A percentile compares a stretch with the other conserved stretches of the same genome.
Evolutionary conservation across 2,888 invertebrate genomes (phyloP).

Genomic region (Silvanus unidentatus): DNA sequence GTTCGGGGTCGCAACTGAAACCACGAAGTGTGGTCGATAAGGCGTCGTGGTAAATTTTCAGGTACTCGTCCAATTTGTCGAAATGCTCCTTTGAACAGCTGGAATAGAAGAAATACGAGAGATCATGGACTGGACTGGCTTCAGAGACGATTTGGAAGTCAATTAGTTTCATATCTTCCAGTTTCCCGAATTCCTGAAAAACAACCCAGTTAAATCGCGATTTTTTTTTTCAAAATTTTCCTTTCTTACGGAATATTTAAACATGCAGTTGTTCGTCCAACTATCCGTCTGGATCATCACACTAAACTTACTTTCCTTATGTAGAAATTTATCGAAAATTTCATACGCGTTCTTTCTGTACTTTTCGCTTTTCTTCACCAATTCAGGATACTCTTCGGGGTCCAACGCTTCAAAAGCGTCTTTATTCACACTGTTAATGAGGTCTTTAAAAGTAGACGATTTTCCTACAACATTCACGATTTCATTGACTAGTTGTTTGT

Average conservation of each 20-base stretch:
- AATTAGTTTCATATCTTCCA: constrained; percentile 11
- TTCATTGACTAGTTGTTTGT: constrained; percentile 16
- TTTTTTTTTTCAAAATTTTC: background rate
- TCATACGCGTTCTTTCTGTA: background rate
- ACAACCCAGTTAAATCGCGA: background rate
- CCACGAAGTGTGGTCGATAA: constrained; percentile 22
- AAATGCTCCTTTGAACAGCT: constrained; percentile 28
- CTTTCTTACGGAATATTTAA: background rate
- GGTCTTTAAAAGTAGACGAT: background rate
- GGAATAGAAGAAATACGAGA: constrained; percentile 35
- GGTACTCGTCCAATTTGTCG: constrained; percentile 26
- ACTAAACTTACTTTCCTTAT: no score
- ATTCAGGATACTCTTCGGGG: background rate
- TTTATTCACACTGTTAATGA: background rate
- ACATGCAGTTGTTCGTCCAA: background rate
- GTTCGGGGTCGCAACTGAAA: constrained; percentile 25
- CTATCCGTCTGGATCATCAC: background rate
- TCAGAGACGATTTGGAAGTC: constrained; percentile 13
- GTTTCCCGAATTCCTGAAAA: constrained; percentile 9
- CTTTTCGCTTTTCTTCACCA: constrained; percentile 1
- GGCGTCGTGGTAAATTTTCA: constrained; percentile 34
- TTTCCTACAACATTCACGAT: background rate
- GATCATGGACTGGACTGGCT: constrained; percentile 27
- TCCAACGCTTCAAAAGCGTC: background rate
- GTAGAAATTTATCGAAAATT: background rate